Conservation (phyloP, 2,797 vertebrate species). For the Iguana delicatissima region DNA sequence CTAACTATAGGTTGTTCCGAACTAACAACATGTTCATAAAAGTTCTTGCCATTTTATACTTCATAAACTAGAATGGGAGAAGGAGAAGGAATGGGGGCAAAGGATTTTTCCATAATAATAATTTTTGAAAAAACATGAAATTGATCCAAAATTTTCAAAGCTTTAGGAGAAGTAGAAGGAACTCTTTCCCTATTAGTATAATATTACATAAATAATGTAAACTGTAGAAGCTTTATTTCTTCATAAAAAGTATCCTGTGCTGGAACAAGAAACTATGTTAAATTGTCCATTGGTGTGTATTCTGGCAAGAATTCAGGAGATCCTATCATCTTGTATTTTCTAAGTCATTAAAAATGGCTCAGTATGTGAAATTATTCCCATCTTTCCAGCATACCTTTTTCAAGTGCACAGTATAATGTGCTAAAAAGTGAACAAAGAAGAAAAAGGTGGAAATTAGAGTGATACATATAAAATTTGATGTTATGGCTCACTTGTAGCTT, state of each 20-base stretch:
- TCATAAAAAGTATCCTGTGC: slow-evolving; percentile 52
- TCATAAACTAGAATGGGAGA: neutral
- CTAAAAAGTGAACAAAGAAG: neutral
- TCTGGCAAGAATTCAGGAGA: slow-evolving; percentile 35
- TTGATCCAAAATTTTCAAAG: slow-evolving; percentile 36
- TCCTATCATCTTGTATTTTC: slow-evolving; percentile 37
- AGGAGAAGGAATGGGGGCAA: neutral
- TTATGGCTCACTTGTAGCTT: neutral
- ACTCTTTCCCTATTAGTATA: slow-evolving; percentile 37
- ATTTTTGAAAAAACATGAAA: slow-evolving; percentile 24
- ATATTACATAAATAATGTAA: slow-evolving; percentile 24
- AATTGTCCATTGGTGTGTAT: slow-evolving; percentile 38
- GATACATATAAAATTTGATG: neutral
- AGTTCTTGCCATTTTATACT: neutral
- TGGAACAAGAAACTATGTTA: slow-evolving; percentile 55
- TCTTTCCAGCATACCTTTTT: neutral
- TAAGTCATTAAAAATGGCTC: slow-evolving; percentile 19
- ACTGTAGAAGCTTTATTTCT: slow-evolving; percentile 55
- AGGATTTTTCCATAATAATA: slow-evolving; percentile 23
- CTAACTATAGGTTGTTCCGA: neutral
- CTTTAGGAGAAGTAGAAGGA: slow-evolving; percentile 35
- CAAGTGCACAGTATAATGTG: neutral
- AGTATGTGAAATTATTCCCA: slow-evolving; percentile 16
- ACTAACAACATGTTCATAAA: neutral
- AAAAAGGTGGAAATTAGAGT: neutral